phyloP scores from a whole-genome alignment of 2,113 vertebrate genomes.

The Malurus alboscapulatus region DNA sequence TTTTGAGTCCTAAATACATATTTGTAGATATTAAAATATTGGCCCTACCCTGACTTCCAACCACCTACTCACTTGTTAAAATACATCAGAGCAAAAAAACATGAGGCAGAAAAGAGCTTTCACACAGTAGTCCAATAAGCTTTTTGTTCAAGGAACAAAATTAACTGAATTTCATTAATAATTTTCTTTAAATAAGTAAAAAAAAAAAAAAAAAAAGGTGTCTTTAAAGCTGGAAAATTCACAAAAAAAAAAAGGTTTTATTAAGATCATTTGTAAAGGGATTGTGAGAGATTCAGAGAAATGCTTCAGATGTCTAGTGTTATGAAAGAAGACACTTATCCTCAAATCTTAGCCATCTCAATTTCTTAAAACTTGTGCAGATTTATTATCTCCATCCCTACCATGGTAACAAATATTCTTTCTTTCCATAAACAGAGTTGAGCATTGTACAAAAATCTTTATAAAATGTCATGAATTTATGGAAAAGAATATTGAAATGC shows the following conservation, averaged over 20 bases:
- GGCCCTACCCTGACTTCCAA: not conserved
- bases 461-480: not conserved
- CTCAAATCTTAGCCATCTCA: not conserved
- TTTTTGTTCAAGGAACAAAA: not conserved
- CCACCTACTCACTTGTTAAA: not conserved
- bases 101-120: rapidly evolving
- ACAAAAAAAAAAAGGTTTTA: not conserved
- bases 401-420: not conserved
- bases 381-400: not conserved
- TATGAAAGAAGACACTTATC: not conserved
- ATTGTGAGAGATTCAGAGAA: not conserved
- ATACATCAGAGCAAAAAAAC: not conserved
- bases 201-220: not conserved
- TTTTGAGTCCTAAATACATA: not conserved
- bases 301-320: not conserved
- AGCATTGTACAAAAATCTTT: rapidly evolving
- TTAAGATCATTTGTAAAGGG: not conserved
- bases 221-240: not conserved
- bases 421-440: not conserved
- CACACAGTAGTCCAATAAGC: not conserved
- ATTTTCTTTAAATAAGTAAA: not conserved
- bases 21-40: not conserved
- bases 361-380: not conserved
- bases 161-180: not conserved
- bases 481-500: not conserved